A percentile compares a stretch with the other conserved stretches of the same genome.
Evolutionary conservation across 1,140 invertebrate genomes (phyloP).

Genomic region (Phymastichus coffea): DNA sequence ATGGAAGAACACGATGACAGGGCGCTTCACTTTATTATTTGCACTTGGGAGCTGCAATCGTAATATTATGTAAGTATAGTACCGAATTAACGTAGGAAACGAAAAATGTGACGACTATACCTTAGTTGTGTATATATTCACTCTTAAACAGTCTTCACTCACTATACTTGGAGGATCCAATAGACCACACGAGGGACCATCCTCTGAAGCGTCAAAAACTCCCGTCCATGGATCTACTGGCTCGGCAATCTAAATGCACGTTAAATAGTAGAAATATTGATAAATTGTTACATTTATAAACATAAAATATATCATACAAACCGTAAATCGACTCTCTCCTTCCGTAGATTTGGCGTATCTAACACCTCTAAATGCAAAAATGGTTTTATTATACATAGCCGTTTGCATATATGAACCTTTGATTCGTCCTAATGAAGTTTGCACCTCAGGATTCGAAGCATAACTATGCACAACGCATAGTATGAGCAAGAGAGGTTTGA

Average conservation of each 20-base stretch:
- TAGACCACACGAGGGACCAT: conserved; percentile 31
- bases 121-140: conserved; percentile 4
- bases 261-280: no score
- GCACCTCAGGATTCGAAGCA: no score
- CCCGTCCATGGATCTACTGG: conserved; percentile 56
- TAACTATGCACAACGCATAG: no score
- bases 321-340: conserved; percentile 11
- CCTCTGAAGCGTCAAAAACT: conserved; percentile 29
- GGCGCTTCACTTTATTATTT: conserved; percentile 18
- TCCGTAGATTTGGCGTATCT: not conserved
- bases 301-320: conserved; percentile 24
- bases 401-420: not conserved
- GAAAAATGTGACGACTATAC: conserved; percentile 18
- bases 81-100: no score
- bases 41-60: no score
- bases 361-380: not conserved
- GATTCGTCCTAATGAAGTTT: conserved; percentile 17
- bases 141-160: conserved; percentile 5
- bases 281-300: no score
- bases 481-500: no score
- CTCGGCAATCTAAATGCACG: conserved; percentile 56
- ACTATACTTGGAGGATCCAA: not conserved
- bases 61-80: no score
- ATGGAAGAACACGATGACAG: conserved; percentile 58
- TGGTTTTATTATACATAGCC: not conserved